Conservation (phyloP, 2,888 invertebrate species). For the Stenichneumon culpator region DNA sequence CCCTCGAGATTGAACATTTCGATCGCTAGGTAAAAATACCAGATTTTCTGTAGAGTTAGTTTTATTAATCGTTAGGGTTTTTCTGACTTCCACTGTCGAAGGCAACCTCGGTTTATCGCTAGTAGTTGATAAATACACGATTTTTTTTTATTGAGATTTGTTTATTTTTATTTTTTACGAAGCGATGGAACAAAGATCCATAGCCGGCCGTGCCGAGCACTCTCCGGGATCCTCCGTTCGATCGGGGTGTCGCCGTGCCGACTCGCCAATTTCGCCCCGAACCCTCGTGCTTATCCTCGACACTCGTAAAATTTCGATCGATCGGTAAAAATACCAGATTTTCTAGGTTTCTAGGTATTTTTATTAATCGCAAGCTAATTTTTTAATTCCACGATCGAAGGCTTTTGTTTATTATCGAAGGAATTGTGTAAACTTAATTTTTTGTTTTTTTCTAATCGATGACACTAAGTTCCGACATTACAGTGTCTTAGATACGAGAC, state of each 20-base stretch:
- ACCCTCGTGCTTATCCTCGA: not conserved
- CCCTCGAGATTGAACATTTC: not conserved
- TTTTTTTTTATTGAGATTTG: too few species aligned
- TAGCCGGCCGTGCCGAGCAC: not conserved
- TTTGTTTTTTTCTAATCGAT: not conserved
- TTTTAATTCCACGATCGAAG: not conserved
- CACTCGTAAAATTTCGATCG: not conserved
- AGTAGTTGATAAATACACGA: too few species aligned
- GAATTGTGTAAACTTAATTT: not conserved
- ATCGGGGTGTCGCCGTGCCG: conserved; percentile 1
- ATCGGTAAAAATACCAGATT: too few species aligned
- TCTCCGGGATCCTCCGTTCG: conserved; percentile 16
- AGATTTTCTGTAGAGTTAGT: too few species aligned
- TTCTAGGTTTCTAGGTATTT: too few species aligned
- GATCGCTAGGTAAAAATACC: too few species aligned
- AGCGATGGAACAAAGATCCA: too few species aligned
- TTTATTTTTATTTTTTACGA: too few species aligned
- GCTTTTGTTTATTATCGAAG: not conserved
- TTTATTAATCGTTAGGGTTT: too few species aligned
- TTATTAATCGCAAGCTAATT: too few species aligned
- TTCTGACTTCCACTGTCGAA: too few species aligned
- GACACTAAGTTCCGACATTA: not conserved
- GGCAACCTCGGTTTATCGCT: too few species aligned
- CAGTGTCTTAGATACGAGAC: not conserved
- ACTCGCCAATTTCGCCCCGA: not conserved